Percentiles rank a stretch among this genome's conserved stretches.
Conservation (phyloP, 2,113 vertebrate species). For the Sminthopsis crassicaudata region DNA sequence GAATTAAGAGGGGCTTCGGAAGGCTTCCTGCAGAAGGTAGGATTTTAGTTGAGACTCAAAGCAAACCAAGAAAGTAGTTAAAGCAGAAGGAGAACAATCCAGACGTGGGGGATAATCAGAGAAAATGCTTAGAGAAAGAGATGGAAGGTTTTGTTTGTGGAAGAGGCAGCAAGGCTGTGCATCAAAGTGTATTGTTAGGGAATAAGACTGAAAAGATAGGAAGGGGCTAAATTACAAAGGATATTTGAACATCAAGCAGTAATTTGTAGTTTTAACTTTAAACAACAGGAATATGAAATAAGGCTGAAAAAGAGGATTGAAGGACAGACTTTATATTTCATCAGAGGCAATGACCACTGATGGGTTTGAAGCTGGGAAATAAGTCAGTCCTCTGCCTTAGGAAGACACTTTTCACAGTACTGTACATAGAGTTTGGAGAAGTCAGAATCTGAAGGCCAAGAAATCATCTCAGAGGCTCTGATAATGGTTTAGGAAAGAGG, state of each 20-base stretch:
- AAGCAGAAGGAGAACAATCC: background rate
- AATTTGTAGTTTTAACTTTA: no score
- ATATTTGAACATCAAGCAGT: background rate
- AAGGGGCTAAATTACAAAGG: background rate
- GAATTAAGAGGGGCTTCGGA: background rate
- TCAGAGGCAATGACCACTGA: background rate
- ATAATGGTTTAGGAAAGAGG: background rate
- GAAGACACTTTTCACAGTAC: background rate
- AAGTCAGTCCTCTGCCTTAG: background rate
- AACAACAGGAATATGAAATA: background rate
- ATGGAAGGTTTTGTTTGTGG: background rate
- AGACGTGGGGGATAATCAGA: background rate
- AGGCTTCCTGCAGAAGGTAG: background rate
- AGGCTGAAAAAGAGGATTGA: background rate
- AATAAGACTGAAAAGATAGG: background rate
- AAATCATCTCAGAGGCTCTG: background rate
- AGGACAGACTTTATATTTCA: background rate
- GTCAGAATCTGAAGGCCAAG: background rate
- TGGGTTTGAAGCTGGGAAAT: background rate
- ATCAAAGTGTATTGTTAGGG: background rate
- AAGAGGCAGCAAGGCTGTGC: background rate
- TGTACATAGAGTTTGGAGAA: background rate
- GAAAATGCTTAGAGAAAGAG: background rate
- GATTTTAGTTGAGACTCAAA: background rate
- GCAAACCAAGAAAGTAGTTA: background rate